These are phyloP conservation scores for Nansenia antarctica DNA, from an alignment of 2,113 vertebrate species.

Conservation along the genomic window DNA sequence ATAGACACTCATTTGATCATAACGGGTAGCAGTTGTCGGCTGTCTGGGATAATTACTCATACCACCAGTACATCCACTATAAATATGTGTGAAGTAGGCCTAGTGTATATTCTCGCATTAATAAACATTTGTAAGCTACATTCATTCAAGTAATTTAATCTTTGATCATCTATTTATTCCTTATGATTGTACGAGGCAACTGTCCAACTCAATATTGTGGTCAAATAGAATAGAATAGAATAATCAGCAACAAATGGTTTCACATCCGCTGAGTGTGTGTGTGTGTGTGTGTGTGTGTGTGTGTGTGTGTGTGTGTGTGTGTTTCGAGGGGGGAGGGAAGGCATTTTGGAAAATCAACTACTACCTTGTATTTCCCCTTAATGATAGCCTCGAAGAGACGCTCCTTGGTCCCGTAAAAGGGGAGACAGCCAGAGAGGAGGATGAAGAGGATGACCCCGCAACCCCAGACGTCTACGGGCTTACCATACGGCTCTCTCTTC, in stretches of 20 bases:
- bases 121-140: too few relatives aligned
- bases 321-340: background rate
- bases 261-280: background rate
- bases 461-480: slow-evolving; percentile 98
- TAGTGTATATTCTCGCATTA: too few relatives aligned
- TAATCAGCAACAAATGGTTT: background rate
- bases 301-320: background rate
- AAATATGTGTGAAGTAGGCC: too few relatives aligned
- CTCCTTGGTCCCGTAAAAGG: slow-evolving; percentile 99
- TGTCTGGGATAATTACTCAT: too few relatives aligned
- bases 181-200: too few relatives aligned
- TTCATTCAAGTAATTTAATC: too few relatives aligned
- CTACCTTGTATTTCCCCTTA: slow-evolving; percentile 98
- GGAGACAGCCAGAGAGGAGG: slow-evolving; percentile 95
- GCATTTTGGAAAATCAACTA: slow-evolving; percentile 21
- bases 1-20: too few relatives aligned
- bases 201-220: background rate
- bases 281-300: background rate
- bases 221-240: too few relatives aligned
- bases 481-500: slow-evolving; percentile 97
- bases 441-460: slow-evolving; percentile 99
- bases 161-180: too few relatives aligned
- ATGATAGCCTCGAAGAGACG: slow-evolving; percentile 98
- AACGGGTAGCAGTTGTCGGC: too few relatives aligned
- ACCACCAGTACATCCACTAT: too few relatives aligned